Evolutionary conservation across 2,888 invertebrate genomes (phyloP), one percentile per base, ranked within the genome.

Genomic region (Tubulanus polymorphus): DNA sequence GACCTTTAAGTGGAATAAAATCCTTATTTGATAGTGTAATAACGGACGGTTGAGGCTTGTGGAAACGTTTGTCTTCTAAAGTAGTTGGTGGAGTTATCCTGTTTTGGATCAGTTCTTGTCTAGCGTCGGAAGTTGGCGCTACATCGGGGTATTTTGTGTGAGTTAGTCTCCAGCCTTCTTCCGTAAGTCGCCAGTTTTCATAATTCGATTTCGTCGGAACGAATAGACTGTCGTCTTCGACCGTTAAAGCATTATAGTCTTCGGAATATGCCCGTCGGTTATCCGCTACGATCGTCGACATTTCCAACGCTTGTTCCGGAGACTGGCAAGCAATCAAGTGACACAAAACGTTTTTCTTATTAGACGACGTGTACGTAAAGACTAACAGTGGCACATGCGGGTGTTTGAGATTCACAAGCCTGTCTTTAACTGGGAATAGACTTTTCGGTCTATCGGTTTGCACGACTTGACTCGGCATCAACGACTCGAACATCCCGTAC

Each of bases 401-500:
- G 20, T 20, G 18, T 5, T 18, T 41, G 18, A 8, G 15, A 18
- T 18, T 15, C 6, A 15, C 6, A 41, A 18, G 23, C 41, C 23
- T 41, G 18, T 41, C 23, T 20, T 41, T 23, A 18, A 41, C 3
- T 5, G 41, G 41, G 15, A 41, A 41, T 15, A 41, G 15, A 8
- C 20, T 41, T 20, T 41, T 23, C 5, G 41, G 41, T 41, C 3
- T 41, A 15, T 41, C 23, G 3, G 23, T 23, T 23, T 20, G 18
- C 6, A 23, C 18, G 18, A 18, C 23, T 8, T 41, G 23, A 23
- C 23, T 23, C 18, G 6, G 18, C 15, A 18, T 18, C 3, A 41
- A 23, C 15, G 41, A 41, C 23, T 41, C 41, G 23, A 41, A 41
- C 41, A 41, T 41, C 41, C 41, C 41, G 41, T 41, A 41, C 41